Conservation (phyloP, 2,888 invertebrate species). For the Tachystola acroxantha region DNA sequence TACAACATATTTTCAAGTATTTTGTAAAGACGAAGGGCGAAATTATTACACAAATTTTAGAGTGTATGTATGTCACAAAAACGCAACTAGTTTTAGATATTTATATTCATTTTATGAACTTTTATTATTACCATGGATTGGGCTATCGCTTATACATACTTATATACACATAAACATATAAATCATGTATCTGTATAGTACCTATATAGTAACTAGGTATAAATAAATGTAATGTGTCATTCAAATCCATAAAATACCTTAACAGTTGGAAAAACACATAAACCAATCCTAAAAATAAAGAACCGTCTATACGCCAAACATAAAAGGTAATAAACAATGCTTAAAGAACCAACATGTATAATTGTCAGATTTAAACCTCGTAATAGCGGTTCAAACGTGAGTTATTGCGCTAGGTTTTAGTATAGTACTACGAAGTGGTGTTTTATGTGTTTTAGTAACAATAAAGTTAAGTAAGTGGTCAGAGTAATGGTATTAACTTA, state of each 20-base stretch:
- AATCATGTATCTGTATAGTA: too few relatives aligned
- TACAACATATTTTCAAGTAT: too few relatives aligned
- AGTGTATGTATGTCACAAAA: too few relatives aligned
- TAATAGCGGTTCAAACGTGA: slow-evolving; percentile 43
- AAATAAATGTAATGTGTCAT: not conserved
- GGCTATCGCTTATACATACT: too few relatives aligned
- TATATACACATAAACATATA: too few relatives aligned
- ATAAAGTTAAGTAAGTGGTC: slow-evolving; percentile 5
- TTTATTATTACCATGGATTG: too few relatives aligned
- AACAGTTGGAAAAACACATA: slow-evolving; percentile 59
- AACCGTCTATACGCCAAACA: slow-evolving; percentile 44
- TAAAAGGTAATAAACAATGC: slow-evolving; percentile 51
- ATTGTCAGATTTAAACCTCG: slow-evolving; percentile 57
- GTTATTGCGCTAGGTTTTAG: slow-evolving; percentile 42
- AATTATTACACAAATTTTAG: too few relatives aligned
- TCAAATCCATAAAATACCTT: slow-evolving; percentile 12
- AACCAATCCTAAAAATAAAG: slow-evolving; percentile 50
- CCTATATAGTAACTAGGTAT: not conserved
- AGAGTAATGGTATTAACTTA: slow-evolving; percentile 4
- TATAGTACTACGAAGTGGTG: slow-evolving; percentile 14
- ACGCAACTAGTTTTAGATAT: too few relatives aligned
- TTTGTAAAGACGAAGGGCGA: too few relatives aligned
- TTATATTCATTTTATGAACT: too few relatives aligned
- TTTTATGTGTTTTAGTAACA: too few relatives aligned
- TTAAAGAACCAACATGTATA: slow-evolving; percentile 50